Evolutionary conservation across 2,888 invertebrate species (phyloP).

Genomic region (Syritta pipiens): DNA sequence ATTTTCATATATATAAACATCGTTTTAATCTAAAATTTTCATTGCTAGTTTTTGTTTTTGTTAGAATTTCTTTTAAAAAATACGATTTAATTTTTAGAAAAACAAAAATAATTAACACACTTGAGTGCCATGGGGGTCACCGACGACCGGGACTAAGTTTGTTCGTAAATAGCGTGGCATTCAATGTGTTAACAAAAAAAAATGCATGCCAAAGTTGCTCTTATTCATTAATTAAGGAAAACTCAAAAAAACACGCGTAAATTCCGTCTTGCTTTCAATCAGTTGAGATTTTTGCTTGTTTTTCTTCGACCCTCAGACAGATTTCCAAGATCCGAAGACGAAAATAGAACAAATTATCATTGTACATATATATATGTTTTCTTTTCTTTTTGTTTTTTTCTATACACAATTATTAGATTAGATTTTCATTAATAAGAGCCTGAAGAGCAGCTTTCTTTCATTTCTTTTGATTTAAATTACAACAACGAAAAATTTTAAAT

Average conservation of each 20-base stretch:
- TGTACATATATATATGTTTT: not conserved
- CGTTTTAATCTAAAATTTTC: constrained; percentile 52
- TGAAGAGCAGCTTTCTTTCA: constrained; percentile 23
- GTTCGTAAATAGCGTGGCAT: no score
- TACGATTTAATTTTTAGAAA: constrained; percentile 29
- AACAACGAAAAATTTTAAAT: constrained; percentile 31
- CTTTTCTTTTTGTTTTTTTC: not conserved
- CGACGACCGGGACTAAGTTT: no score
- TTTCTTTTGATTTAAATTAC: constrained; percentile 12
- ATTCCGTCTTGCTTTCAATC: not conserved
- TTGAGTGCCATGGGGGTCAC: no score
- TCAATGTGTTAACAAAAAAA: no score
- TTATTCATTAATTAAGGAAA: no score
- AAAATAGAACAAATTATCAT: constrained; percentile 19
- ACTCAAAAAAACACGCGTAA: not conserved
- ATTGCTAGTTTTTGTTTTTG: constrained; percentile 57
- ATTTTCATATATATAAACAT: constrained; percentile 48
- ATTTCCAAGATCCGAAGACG: no score
- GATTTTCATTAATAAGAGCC: constrained; percentile 21
- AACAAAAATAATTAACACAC: not conserved
- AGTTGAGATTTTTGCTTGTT: no score
- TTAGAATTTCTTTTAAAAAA: constrained; percentile 19
- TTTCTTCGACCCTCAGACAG: no score
- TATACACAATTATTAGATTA: constrained; percentile 41
- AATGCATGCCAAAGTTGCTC: constrained; percentile 1